These are phyloP conservation scores for Ancistrus triradiatus DNA, from an alignment of 2,113 vertebrate genomes.

Conservation along the genomic window DNA sequence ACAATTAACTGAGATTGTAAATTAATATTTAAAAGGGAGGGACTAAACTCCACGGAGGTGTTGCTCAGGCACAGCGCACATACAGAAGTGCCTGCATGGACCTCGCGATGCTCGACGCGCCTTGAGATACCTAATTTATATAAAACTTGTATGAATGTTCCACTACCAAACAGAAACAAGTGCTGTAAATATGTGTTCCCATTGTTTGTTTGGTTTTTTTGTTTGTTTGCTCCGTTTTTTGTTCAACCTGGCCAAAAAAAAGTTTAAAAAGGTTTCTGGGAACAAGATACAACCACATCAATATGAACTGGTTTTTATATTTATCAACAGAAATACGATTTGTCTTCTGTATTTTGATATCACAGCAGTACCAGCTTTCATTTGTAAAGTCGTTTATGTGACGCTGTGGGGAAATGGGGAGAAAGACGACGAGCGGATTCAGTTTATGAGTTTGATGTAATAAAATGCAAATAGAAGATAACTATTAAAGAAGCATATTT, in stretches of 20 bases:
- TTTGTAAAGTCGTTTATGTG: constrained; percentile 75
- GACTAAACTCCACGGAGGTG: neutral
- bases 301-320: constrained; percentile 76
- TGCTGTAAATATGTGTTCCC: constrained; percentile 75
- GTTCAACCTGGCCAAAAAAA: constrained; percentile 62
- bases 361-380: constrained; percentile 76
- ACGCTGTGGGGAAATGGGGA: constrained; percentile 54
- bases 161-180: constrained; percentile 69
- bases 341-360: constrained; percentile 82
- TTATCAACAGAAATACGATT: constrained; percentile 49
- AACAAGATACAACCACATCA: constrained; percentile 63
- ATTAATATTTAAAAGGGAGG: constrained; percentile 31
- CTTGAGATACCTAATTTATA: constrained; percentile 54
- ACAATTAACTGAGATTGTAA: constrained; percentile 8
- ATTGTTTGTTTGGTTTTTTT: constrained; percentile 54
- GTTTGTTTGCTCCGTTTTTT: too few species aligned
- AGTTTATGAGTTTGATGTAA: constrained; percentile 70
- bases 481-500: constrained; percentile 82
- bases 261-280: constrained; percentile 60
- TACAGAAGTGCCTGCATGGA: constrained; percentile 37
- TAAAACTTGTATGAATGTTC: constrained; percentile 67
- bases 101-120: constrained; percentile 50
- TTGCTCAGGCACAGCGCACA: constrained; percentile 36
- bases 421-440: constrained; percentile 64
- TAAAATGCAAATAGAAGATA: constrained; percentile 75